phyloP scores from a whole-genome alignment of 2,888 invertebrate species.

The Agriotes lineatus region DNA sequence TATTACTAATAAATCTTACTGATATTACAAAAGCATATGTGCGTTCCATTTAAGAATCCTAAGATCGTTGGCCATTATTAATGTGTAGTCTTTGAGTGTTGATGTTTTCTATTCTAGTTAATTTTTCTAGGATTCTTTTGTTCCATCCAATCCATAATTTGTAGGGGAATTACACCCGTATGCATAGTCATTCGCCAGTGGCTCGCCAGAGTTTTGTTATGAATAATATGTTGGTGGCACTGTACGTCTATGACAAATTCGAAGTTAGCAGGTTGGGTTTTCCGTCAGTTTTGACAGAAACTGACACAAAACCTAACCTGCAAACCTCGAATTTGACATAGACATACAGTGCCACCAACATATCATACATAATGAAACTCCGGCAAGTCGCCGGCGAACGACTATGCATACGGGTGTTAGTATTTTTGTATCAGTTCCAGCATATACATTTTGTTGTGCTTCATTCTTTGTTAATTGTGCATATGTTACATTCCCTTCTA shows the following conservation, averaged over 20 bases:
- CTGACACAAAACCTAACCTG: too few relatives aligned
- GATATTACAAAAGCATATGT: constrained; percentile 7
- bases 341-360: too few relatives aligned
- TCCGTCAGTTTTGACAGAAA: too few relatives aligned
- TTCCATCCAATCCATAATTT: not conserved
- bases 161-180: not conserved
- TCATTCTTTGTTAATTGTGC: not conserved
- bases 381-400: too few relatives aligned
- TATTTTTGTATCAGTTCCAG: constrained; percentile 3
- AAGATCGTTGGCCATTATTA: constrained; percentile 12
- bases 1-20: constrained; percentile 15
- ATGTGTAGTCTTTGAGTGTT: constrained; percentile 21
- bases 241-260: too few relatives aligned
- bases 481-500: constrained; percentile 1
- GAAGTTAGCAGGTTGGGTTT: too few relatives aligned
- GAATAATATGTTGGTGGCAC: too few relatives aligned
- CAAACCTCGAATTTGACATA: too few relatives aligned
- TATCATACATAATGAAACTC: too few relatives aligned
- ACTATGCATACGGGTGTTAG: too few relatives aligned
- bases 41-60: constrained; percentile 17
- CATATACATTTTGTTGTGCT: constrained; percentile 6
- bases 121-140: constrained; percentile 10
- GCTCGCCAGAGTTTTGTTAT: too few relatives aligned
- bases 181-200: too few relatives aligned
- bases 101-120: constrained; percentile 17